Evolutionary conservation across 2,797 vertebrate species (phyloP).

Genomic region (Microctenopoma stevenorrisi): DNA sequence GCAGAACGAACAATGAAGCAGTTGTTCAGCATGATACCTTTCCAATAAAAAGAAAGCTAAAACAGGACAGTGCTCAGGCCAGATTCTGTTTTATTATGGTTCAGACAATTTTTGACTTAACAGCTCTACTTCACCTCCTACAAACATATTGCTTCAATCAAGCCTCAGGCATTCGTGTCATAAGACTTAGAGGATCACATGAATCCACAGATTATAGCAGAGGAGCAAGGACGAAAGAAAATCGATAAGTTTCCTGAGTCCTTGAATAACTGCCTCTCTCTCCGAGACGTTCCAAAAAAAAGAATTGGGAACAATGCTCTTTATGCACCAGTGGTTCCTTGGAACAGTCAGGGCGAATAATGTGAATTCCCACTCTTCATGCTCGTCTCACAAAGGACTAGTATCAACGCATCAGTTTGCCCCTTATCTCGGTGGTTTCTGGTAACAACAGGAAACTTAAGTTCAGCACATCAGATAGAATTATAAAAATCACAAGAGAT

Average conservation of each 20-base stretch:
- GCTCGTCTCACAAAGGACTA: conserved; percentile 6
- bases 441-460: neutral
- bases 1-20: conserved; percentile 39
- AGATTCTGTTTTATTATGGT: conserved; percentile 31
- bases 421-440: conserved; percentile 1
- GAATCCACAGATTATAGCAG: conserved; percentile 60
- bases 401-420: conserved; percentile 28
- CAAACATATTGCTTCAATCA: conserved; percentile 67
- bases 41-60: conserved; percentile 34
- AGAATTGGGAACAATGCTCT: conserved; percentile 33
- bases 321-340: conserved; percentile 30
- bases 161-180: conserved; percentile 40
- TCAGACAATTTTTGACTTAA: conserved; percentile 35
- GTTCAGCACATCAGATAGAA: neutral
- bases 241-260: conserved; percentile 61
- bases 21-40: conserved; percentile 37
- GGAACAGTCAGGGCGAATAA: neutral
- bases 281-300: conserved; percentile 26
- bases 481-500: neutral
- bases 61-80: conserved; percentile 27
- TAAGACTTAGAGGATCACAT: conserved; percentile 53
- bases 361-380: conserved; percentile 11
- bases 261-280: conserved; percentile 41
- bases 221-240: conserved; percentile 52
- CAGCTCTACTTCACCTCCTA: conserved; percentile 47